Base-by-base conservation (phyloP, 2,113 vertebrate species). In the Microcebus griseorufus region DNA sequence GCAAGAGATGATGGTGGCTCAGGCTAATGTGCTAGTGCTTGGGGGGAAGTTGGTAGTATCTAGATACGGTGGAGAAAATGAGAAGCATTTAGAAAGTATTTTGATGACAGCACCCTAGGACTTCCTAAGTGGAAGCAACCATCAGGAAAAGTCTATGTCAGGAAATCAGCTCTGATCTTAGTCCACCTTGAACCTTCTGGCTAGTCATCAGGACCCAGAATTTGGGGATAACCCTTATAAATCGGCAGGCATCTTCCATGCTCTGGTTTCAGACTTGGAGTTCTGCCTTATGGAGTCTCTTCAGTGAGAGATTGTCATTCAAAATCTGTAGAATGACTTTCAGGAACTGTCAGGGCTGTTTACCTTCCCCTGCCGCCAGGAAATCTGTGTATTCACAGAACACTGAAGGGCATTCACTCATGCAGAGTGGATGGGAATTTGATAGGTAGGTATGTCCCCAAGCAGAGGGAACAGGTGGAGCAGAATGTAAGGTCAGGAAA, bases 271-370 rank as follows among this genome's bases (percentile, higher is more conserved):
- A 90, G 73, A 70, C 64, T 67, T 93, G 80, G 80, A 90, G 22
- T 84, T 62, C 25, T 60, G 85, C 96, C 3, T 6, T 70, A 58
- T 76, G 45, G 83, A 92, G 67, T 95, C 69, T 96, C 58, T 87
- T 97, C 91, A 87, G 80, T 84, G 86, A 95, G 86, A 97, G 65
- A 81, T 72, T 79, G 92, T 96, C 83, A 78, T 95, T 97, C 96
- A 96, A 82, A 96, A 95, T 93, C 83, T 64, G 96, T 97, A 95
- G 79, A 84, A 65, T 84, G 92, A 97, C 0, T 9, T 75, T 73
- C 69, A 93, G 45, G 27, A 91, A 45, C 92, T 96, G 83, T 95
- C 97, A 87, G 45, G 62, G 45, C 89, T 97, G 75, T 95, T 97
- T 92, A 88, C 53, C 29, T 93, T 93, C 69, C 73, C 23, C 62